phyloP scores from a whole-genome alignment of 2,888 invertebrate genomes.

The Rhagonycha fulva region DNA sequence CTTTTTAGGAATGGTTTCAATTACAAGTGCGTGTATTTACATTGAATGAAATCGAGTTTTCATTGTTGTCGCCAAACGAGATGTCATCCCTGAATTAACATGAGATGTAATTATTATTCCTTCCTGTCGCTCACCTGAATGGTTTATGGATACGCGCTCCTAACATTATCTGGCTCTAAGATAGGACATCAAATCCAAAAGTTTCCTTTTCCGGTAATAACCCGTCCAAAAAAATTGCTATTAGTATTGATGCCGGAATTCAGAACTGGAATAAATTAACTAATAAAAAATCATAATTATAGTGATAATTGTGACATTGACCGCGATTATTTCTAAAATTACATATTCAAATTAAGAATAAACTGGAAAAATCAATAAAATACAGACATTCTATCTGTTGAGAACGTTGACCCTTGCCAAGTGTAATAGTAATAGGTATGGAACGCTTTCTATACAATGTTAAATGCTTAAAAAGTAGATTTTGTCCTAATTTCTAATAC shows the following conservation, averaged over 20 bases:
- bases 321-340: neutral
- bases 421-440: neutral
- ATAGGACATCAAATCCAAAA: neutral
- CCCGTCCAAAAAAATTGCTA: neutral
- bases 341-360: neutral
- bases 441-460: neutral
- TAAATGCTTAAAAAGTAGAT: neutral
- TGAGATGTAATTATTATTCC: conserved; percentile 26
- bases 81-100: conserved; percentile 19
- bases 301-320: neutral
- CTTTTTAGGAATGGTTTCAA: neutral
- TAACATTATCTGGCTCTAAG: neutral
- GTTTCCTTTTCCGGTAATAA: neutral
- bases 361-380: neutral
- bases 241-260: neutral
- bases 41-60: conserved; percentile 5
- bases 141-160: conserved; percentile 10
- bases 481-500: neutral
- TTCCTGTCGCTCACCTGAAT: conserved; percentile 24
- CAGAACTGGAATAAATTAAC: neutral
- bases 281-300: neutral
- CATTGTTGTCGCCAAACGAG: conserved; percentile 17
- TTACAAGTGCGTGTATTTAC: neutral
- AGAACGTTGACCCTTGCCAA: neutral
- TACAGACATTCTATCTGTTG: neutral